phyloP scores from a whole-genome alignment of 2,797 vertebrate genomes.

The Diplodus puntazzo region DNA sequence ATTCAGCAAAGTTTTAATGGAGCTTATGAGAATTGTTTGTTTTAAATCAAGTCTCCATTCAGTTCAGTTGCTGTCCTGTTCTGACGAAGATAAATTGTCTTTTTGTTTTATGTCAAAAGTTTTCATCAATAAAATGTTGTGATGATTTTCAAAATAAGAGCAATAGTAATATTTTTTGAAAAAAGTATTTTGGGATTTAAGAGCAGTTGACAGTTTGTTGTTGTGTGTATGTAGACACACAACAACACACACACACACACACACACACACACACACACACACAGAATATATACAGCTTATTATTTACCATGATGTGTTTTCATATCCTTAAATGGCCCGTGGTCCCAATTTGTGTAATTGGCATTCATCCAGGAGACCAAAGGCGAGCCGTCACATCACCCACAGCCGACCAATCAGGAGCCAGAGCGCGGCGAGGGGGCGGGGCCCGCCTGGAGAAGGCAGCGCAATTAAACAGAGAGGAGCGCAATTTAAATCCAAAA shows the following conservation, averaged over 20 bases:
- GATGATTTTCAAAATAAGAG: no score
- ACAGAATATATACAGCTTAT: constrained; percentile 40
- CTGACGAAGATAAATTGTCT: no score
- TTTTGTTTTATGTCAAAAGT: no score
- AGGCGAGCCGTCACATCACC: constrained; percentile 45
- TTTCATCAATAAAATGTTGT: no score
- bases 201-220: no score
- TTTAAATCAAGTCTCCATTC: no score
- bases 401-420: constrained; percentile 74
- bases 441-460: constrained; percentile 39
- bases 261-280: constrained; percentile 22
- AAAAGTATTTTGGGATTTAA: no score
- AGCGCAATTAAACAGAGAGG: constrained; percentile 89
- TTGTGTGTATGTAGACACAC: background rate
- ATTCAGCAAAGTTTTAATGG: no score
- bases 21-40: no score
- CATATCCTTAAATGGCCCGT: constrained; percentile 47
- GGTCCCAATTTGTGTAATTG: constrained; percentile 63
- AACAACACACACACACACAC: constrained; percentile 14
- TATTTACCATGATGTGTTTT: constrained; percentile 66
- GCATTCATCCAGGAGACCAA: constrained; percentile 58
- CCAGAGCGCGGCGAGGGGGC: constrained; percentile 57
- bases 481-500: constrained; percentile 92
- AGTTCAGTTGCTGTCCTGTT: no score
- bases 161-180: no score